Evolutionary conservation across 1,140 invertebrate species (phyloP), one percentile per base, ranked within the genome.

Genomic region (Oryzaephilus surinamensis): DNA sequence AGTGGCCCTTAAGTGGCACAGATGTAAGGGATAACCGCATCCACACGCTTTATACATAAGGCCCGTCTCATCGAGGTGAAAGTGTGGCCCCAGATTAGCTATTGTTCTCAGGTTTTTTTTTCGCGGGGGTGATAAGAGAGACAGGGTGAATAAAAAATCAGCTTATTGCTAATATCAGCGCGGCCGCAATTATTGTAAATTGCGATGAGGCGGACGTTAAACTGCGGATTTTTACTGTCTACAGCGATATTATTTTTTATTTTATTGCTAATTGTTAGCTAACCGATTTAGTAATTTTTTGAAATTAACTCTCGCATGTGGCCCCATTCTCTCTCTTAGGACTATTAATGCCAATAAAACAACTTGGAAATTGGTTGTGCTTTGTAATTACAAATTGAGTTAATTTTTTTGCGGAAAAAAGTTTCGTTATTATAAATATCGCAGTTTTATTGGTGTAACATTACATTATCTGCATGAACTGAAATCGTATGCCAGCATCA

Each of bases 61-160:
- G n/a, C n/a, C n/a, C n/a, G 23, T 6, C 11, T n/a, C 8, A 24
- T 31, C 26, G n/a, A 26, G 36, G 27, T 32, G 20, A 48, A 48
- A 43, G 27, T 41, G 32, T 34, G 39, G 48, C 33, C 45, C 33
- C 45, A 45, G 53, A 55, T 57, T 59, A 56, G 55, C 49, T 51
- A 54, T 59, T 56, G 53, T 57, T 57, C 47, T 55, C 48, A 34
- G 46, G 54, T 52, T 50, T 21, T 21, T 21, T 21, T 24, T 24
- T 3, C 11, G 30, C 32, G 40, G 33, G 54, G 46, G 51, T 52
- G 54, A 61, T 57, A 61, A 56, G 52, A 56, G 47, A 24, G 10
- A 45, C 50, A 46, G 58, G 58, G 60, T 62, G 60, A 62, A 62
- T 62, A 62, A 62, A 62, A 62, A 62, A 62, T 62, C 57, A 60